Evolutionary conservation across 2,888 invertebrate species (phyloP), one percentile per base, ranked within the genome.

Genomic region (Schizaphis graminum): DNA sequence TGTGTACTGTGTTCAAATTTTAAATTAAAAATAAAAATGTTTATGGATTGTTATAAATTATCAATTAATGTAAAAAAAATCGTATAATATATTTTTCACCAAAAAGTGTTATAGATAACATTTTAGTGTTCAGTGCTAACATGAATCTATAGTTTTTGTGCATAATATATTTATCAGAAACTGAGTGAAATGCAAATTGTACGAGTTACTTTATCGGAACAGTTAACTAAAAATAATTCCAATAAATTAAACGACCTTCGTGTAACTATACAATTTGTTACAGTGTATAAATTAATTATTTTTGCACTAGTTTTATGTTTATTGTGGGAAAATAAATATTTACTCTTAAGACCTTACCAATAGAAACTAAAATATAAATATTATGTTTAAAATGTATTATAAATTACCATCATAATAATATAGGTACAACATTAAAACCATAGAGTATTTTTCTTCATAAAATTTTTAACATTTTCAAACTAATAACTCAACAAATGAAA

Each of bases 211-310:
- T 88, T 21, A 88, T 53, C 87, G 24, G 3, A 88, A 88, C n/a
- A 8, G 21, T 35, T 35, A 35, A 35, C 10, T n/a, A 35, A 88
- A 88, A 56, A 88, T 88, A 53, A 35, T 35, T 53, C 88, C 35
- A 88, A 24, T 88, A 3, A 88, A 88, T 88, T 88, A 88, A 88
- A 88, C 11, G 88, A 56, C 53, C 35, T 77, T 77, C 77, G 35
- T 77, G n/a, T n/a, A n/a, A n/a, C n/a, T 16, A 3, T 21, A 35
- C 35, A 77, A 35, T 35, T 77, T 77, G 35, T 77, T 77, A 77
- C 8, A 2, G 7, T 21, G 16, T 35, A 77, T 41, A 35, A 77
- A 35, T 77, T 21, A 77, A 77, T 35, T 35, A 77, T 24, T 77
- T 35, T 77, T 77, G 35, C 21, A 77, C 35, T 21, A 77, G 77